Percentiles rank a stretch among this genome's conserved stretches.
phyloP scores from a whole-genome alignment of 2,888 invertebrate genomes.

The Hylaea fasciaria region DNA sequence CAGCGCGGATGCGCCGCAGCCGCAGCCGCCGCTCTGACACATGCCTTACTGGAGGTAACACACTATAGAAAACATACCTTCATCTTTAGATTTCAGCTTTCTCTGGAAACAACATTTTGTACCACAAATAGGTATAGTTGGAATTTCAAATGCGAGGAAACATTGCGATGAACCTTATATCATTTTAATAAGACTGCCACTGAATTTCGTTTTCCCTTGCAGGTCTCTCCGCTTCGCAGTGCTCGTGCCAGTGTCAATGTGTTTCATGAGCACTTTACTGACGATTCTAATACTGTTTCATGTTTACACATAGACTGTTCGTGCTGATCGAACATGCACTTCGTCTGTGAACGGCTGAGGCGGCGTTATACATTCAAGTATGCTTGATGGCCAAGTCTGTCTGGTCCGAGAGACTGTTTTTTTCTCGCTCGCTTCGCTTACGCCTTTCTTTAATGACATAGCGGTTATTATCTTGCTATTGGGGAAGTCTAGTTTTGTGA shows the following conservation, averaged over 20 bases:
- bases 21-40: conserved; percentile 85
- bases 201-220: conserved; percentile 33
- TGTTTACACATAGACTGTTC: conserved; percentile 81
- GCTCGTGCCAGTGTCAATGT: conserved; percentile 89
- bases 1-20: conserved; percentile 61
- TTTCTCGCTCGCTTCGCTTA: too few species aligned
- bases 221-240: conserved; percentile 89
- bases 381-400: too few species aligned
- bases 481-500: too few species aligned
- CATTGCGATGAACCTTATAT: too few species aligned
- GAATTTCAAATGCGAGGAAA: too few species aligned
- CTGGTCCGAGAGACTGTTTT: too few species aligned
- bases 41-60: conserved; percentile 85
- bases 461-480: too few species aligned
- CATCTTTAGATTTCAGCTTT: too few species aligned
- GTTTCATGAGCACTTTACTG: conserved; percentile 90
- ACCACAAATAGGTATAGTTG: too few species aligned
- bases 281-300: conserved; percentile 89
- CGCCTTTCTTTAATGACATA: too few species aligned
- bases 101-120: too few species aligned
- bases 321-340: conserved; percentile 41
- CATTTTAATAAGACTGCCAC: too few species aligned
- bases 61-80: neutral
- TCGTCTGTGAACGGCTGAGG: conserved; percentile 28
- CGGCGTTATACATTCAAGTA: conserved; percentile 14